Percentiles rank a stretch among this genome's conserved stretches.
These are phyloP conservation scores for Scophthalmus maximus DNA, from an alignment of 2,113 vertebrate species.

Conservation along the genomic window DNA sequence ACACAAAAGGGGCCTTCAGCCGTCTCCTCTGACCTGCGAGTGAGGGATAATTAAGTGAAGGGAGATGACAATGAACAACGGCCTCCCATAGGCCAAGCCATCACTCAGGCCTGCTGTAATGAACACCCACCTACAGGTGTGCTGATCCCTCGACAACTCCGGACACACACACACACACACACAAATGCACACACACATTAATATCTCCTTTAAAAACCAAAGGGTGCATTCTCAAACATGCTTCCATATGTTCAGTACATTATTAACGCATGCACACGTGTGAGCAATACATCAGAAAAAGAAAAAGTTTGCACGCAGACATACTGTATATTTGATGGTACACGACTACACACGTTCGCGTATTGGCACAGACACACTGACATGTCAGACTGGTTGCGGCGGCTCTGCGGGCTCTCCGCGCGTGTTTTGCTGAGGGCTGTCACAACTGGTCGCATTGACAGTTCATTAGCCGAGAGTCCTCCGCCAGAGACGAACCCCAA, in stretches of 20 bases:
- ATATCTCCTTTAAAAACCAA: conserved; percentile 10
- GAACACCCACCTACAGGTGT: conserved; percentile 81
- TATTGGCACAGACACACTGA: too few species aligned
- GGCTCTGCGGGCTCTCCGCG: too few species aligned
- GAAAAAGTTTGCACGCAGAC: too few species aligned
- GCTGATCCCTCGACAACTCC: conserved; percentile 46
- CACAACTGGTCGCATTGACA: too few species aligned
- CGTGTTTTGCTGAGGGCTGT: too few species aligned
- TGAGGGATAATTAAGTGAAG: conserved; percentile 76
- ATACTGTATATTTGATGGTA: too few species aligned
- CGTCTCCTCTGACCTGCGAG: conserved; percentile 68
- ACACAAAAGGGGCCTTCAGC: too few species aligned
- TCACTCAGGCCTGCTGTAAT: conserved; percentile 80
- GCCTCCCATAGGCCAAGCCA: conserved; percentile 71
- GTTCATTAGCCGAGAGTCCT: too few species aligned
- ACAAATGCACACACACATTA: not conserved
- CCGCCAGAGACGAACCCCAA: too few species aligned
- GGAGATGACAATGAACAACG: conserved; percentile 81
- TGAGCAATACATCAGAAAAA: conserved; percentile 5
- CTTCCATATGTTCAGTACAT: conserved; percentile 12
- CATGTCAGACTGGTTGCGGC: too few species aligned
- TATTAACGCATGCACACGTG: conserved; percentile 27
- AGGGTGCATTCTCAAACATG: conserved; percentile 8
- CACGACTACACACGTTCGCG: too few species aligned
- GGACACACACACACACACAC: conserved; percentile 9